These are phyloP conservation scores for Rhabdornis inornatus DNA, from an alignment of 2,113 vertebrate species.

Conservation along the genomic window DNA sequence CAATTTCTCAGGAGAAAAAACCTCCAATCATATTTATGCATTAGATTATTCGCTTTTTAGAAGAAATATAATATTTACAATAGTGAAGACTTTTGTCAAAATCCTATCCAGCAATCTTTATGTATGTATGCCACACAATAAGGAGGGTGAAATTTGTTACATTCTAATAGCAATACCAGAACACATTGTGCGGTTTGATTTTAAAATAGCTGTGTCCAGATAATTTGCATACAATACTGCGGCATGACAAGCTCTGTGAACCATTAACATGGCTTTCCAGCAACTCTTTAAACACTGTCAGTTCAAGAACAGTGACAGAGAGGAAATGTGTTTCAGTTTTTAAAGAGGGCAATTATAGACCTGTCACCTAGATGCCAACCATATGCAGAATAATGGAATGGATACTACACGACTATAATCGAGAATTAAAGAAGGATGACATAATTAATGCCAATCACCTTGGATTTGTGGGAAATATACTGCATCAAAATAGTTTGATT, in stretches of 20 bases:
- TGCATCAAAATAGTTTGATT: not conserved
- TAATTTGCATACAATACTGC: not conserved
- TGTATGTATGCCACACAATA: not conserved
- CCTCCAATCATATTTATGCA: not conserved
- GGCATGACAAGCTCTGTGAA: not conserved
- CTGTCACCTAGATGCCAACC: slow-evolving; percentile 19
- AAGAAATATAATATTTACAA: not conserved
- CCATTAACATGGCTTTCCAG: not conserved
- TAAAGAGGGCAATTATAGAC: slow-evolving; percentile 14
- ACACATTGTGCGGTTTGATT: not conserved
- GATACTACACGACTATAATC: not conserved
- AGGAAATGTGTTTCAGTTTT: not conserved
- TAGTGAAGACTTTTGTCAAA: not conserved
- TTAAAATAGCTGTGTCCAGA: not conserved
- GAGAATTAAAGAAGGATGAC: slow-evolving; percentile 1
- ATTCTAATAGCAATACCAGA: not conserved
- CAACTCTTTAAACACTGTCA: not conserved
- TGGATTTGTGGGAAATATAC: not conserved
- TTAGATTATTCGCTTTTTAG: not conserved
- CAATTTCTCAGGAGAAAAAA: not conserved
- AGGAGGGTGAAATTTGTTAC: not conserved
- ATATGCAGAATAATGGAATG: not conserved
- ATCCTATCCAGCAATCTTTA: not conserved
- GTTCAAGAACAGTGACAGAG: not conserved
- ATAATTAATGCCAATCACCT: not conserved